Evolutionary conservation across 1,140 invertebrate genomes (phyloP).

Genomic region (Conus betulinus): DNA sequence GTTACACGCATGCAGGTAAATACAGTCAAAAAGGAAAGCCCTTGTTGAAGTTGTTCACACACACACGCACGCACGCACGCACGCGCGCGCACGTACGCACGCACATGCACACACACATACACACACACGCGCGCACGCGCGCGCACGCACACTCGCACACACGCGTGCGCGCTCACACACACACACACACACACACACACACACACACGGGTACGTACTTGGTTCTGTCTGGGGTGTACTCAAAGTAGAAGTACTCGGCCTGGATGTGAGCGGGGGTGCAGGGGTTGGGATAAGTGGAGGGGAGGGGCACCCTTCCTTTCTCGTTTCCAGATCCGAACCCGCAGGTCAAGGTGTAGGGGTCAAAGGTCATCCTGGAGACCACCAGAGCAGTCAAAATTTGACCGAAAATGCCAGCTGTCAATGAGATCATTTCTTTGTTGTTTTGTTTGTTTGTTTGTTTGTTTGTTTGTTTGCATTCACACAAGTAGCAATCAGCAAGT

Average conservation of each 20-base stretch:
- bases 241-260: constrained; percentile 51
- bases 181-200: constrained; percentile 17
- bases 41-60: not conserved
- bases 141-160: no score
- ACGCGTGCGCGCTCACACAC: no score
- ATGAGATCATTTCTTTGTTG: not conserved
- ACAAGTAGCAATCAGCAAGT: not conserved
- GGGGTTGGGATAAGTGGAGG: constrained; percentile 42
- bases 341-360: constrained; percentile 5
- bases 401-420: not conserved
- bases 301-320: not conserved
- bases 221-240: constrained; percentile 44
- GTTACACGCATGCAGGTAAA: no score
- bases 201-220: constrained; percentile 2
- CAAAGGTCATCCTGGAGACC: constrained; percentile 21
- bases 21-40: no score
- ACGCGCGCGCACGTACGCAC: no score
- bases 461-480: not conserved
- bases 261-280: constrained; percentile 55
- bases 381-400: not conserved
- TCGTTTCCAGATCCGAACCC: not conserved
- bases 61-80: not conserved
- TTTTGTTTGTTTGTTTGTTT: no score
- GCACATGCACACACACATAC: not conserved
- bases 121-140: no score